Evolutionary conservation across 2,888 invertebrate genomes (phyloP), one percentile per base, ranked within the genome.

Genomic region (Volucella inanis): DNA sequence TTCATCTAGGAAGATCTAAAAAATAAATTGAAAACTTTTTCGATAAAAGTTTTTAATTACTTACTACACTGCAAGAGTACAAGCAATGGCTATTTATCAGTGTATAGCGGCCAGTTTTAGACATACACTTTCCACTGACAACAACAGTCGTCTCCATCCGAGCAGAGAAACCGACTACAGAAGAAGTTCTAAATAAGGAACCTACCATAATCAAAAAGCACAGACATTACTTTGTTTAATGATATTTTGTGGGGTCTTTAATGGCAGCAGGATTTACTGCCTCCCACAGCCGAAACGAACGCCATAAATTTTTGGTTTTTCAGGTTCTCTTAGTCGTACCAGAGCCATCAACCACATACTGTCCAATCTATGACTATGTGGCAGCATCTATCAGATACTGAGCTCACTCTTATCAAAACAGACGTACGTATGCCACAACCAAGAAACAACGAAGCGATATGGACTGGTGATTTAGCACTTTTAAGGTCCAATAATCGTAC

Each of bases 401-500:
- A 41, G 12, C n/a, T 41, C 15, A n/a, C 8, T 3, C 64, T 11
- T 50, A 9, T 31, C 18, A 72, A 9, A 43, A 49, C 59, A 71
- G 8, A 11, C 15, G 39, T 47, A 49, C 6, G 31, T 31, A 31
- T 31, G 6, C 31, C 31, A 31, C 4, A 31, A 31, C 31, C 31
- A 31, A 31, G 31, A 31, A 31, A 31, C 31, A 6, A 31, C 31
- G 31, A 6, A 31, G 6, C 31, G n/a, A 59, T 39, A 45, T 18
- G 14, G 59, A 31, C 57, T 12, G 75, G 71, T 80, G 67, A 75
- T 84, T 84, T 62, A 76, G 65, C 39, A 61, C 54, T 76, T 84
- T 80, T 67, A 80, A 71, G 75, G 80, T 71, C 80, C 75, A 76
- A 76, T 80, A 84, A 80, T 80, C 75, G 70, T 76, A 59, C 80